Percentiles rank a stretch among this genome's conserved stretches.
These are phyloP conservation scores for Pteronura brasiliensis DNA, from an alignment of 2,113 vertebrate genomes.

Conservation along the genomic window DNA sequence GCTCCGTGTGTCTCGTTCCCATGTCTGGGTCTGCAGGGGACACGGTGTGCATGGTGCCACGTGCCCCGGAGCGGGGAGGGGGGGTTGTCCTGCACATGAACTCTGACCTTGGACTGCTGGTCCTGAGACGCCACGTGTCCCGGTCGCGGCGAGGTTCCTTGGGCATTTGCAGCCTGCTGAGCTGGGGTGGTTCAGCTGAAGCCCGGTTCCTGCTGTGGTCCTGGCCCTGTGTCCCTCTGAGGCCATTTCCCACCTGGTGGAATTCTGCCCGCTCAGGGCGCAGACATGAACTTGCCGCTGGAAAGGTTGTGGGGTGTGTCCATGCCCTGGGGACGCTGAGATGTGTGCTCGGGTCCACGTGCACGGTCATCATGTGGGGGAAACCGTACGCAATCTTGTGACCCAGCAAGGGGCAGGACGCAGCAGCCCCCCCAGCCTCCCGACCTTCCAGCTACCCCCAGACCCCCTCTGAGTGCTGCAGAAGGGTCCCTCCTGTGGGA, in stretches of 20 bases:
- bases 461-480: no score
- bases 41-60: no score
- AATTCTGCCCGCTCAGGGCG: neutral
- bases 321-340: neutral
- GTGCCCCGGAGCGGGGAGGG: fast-evolving
- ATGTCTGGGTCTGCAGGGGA: no score
- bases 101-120: no score
- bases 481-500: neutral
- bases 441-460: neutral
- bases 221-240: neutral
- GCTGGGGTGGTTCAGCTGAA: no score
- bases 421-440: fast-evolving
- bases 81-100: no score
- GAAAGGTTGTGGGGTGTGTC: neutral
- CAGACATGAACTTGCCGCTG: neutral
- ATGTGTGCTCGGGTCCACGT: neutral
- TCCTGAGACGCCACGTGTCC: no score
- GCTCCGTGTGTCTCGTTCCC: no score
- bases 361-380: fast-evolving
- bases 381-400: neutral
- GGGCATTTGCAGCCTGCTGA: no score
- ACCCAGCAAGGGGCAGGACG: neutral
- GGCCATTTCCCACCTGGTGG: neutral
- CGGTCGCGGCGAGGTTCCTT: no score
- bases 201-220: no score